Evolutionary conservation across 2,888 invertebrate species (phyloP).

Genomic region (Dryobotodes eremita): DNA sequence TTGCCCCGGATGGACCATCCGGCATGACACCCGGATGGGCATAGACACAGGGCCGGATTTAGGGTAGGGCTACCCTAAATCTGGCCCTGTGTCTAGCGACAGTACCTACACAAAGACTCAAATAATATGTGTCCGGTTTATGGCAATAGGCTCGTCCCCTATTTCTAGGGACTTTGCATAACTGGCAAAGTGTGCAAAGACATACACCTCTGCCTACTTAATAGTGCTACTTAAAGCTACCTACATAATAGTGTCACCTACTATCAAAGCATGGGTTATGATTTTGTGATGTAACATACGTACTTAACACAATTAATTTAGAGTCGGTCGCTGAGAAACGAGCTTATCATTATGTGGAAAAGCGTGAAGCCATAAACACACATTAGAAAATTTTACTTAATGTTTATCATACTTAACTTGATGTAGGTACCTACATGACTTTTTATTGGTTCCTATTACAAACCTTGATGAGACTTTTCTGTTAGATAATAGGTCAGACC

Average conservation of each 20-base stretch:
- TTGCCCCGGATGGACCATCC: too few relatives aligned
- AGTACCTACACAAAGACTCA: neutral
- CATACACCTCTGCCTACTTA: neutral
- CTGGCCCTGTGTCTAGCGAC: neutral
- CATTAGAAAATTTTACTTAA: conserved; percentile 40
- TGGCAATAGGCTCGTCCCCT: neutral
- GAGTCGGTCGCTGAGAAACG: neutral
- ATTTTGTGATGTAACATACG: conserved; percentile 16
- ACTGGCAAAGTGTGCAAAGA: too few relatives aligned
- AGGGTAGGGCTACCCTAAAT: too few relatives aligned
- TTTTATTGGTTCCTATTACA: conserved; percentile 8
- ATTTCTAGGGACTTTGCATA: neutral
- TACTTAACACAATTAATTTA: conserved; percentile 41
- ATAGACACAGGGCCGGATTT: too few relatives aligned
- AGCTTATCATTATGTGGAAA: conserved; percentile 23
- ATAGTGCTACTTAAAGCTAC: neutral
- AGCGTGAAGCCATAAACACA: conserved; percentile 32
- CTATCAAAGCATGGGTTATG: conserved; percentile 5
- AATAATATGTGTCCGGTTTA: neutral
- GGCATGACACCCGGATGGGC: too few relatives aligned
- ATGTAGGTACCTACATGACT: neutral
- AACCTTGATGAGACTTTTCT: conserved; percentile 1
- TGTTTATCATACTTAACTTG: neutral
- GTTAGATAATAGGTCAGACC: neutral
- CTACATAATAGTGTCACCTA: conserved; percentile 12